Evolutionary conservation across 2,797 vertebrate species (phyloP), one percentile per base, ranked within the genome.

Genomic region (Tachyglossus aculeatus): DNA sequence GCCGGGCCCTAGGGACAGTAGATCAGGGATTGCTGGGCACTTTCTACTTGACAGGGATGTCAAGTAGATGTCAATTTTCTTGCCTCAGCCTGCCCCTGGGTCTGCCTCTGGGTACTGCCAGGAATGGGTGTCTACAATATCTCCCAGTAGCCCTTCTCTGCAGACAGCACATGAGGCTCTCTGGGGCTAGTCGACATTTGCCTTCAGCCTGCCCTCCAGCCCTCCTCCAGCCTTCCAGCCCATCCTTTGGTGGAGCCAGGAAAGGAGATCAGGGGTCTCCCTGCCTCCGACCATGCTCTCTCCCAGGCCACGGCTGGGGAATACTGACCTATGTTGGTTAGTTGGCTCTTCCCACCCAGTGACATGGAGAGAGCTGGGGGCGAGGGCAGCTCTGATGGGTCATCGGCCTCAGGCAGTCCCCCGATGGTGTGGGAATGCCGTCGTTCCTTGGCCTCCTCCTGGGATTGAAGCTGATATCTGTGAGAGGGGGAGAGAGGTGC

Each of bases 391-490:
- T 95, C 90, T 0, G 95, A 91, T 33, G 94, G 95, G 64, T 94
- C 93, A 0, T 95, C 94, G 0, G 94, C 87, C 63, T 96, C 96
- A 0, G 92, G 94, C 67, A 95, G 90, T 45, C 94, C 95, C 0
- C 94, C 86, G 33, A 94, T 82, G 5, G 93, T 86, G 19, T 98
- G 96, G 0, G 97, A 97, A 78, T 97, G 96, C 45, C 96, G 94
- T 67, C 96, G 91, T 86, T 98, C 96, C 88, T 96, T 97, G 71
- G 88, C 86, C 33, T 97, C 96, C 67, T 97, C 95, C 78, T 96
- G 96, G 66, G 90, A 84, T 81, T 95, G 95, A 47, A 94, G 94
- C 86, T 95, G 90, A 71, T 96, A 98, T 86, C 95, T 86, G 44
- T 1, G 4, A 69, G 22, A 33, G 29, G 55, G 2, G 2, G 41